Base-by-base conservation (phyloP, 2,888 invertebrate genomes). In the Rugalucina vietnamica region DNA sequence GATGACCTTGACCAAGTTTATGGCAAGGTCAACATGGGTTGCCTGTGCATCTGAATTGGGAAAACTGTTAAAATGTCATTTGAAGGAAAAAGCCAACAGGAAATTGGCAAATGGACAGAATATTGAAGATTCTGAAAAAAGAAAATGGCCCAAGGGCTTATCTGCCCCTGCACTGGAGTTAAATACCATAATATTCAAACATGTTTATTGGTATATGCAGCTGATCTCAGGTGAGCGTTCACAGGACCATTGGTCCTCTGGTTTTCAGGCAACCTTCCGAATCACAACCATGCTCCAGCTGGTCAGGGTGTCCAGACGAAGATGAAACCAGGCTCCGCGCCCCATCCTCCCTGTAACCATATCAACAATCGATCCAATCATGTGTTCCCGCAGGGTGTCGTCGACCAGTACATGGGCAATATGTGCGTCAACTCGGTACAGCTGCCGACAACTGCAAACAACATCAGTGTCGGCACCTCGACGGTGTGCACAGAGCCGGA, bases 381-480 rank as follows among this genome's bases (percentile, higher is more conserved):
- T 36, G 60, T 54, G 72, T 32, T 65, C 65, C 65, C 65, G 18
- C 65, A 65, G 65, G 65, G 65, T 34, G 65, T 65, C 14, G 65
- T 65, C 21, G 65, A 65, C 65, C 34, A 34, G 34, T 65, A 65
- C 34, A 65, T 65, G 65, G 65, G 65, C 65, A 81, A 76, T 32
- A 69, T 76, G 27, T 90, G 91, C 81, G 82, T 82, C 49, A 91
- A 90, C 77, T 81, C 90, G 1, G 83, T 90, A n/a, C 81, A 89
- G 24, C 76, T 90, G 65, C 87, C 92, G n/a, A 88, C 92, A 4
- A 85, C 92, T 34, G 90, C 91, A 29, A 92, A 92, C 84, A 93
- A 93, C 36, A 92, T 93, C 34, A 92, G 92, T 72, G 92, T 93
- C 8, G 93, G 93, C 18, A 93, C 93, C 5, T 92, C 93, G 0